phyloP scores from a whole-genome alignment of 2,113 vertebrate genomes.

The Phalacrocorax carbo region DNA sequence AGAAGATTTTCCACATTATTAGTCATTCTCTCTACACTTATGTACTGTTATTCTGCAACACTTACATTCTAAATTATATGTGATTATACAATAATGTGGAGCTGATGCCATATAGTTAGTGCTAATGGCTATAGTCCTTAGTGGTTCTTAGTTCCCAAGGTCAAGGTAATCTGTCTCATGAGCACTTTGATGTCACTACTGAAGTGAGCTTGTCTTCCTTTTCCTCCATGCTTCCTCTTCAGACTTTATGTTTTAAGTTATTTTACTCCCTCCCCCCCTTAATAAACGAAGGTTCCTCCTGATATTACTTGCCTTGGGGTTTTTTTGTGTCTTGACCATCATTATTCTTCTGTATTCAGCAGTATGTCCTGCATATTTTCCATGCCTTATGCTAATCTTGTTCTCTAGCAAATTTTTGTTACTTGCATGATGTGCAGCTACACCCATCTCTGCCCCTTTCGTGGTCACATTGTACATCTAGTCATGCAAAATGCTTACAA shows the following conservation, averaged over 20 bases:
- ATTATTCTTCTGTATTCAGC: background rate
- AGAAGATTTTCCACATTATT: background rate
- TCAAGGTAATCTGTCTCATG: background rate
- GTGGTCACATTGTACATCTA: background rate
- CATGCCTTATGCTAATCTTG: background rate
- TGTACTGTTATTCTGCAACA: background rate
- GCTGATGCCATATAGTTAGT: background rate
- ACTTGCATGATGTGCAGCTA: background rate
- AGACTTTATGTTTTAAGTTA: background rate
- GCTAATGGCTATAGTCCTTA: background rate
- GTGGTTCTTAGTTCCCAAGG: background rate
- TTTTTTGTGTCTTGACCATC: background rate
- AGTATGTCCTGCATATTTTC: background rate
- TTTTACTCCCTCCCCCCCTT: rapidly evolving
- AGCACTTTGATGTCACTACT: background rate
- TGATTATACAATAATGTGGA: background rate
- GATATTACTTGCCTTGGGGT: background rate
- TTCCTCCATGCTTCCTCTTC: background rate
- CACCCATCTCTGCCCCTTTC: background rate
- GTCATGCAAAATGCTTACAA: background rate
- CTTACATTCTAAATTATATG: background rate
- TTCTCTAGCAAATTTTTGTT: background rate
- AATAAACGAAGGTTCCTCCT: background rate
- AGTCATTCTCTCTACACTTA: background rate
- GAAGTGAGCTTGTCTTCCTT: background rate